phyloP scores from a whole-genome alignment of 2,888 invertebrate species.

The Autographa pulchrina region DNA sequence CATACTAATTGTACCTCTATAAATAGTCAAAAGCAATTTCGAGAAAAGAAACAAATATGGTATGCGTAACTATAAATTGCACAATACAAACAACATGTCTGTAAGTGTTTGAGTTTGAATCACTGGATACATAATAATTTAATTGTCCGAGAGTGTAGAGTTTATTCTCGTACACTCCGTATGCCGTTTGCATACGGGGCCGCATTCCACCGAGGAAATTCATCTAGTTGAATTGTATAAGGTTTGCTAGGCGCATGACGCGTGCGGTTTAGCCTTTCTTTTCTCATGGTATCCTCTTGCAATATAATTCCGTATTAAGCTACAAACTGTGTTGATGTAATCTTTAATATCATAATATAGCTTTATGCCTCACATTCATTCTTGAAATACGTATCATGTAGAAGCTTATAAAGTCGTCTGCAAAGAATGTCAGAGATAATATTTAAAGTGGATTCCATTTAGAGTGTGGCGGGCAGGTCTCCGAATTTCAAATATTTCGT shows the following conservation, averaged over 20 bases:
- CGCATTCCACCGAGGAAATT: conserved; percentile 61
- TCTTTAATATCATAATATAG: conserved; percentile 35
- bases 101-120: conserved; percentile 38
- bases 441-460: conserved; percentile 83
- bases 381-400: conserved; percentile 46
- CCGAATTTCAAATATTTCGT: conserved; percentile 87
- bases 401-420: conserved; percentile 75
- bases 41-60: neutral
- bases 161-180: conserved; percentile 52
- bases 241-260: conserved; percentile 39
- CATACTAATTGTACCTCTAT: neutral
- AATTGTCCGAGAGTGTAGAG: conserved; percentile 47
- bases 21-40: neutral
- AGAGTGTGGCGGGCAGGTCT: conserved; percentile 84
- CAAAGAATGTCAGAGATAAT: conserved; percentile 78
- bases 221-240: conserved; percentile 58
- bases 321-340: conserved; percentile 22
- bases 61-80: conserved; percentile 16
- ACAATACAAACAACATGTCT: conserved; percentile 40
- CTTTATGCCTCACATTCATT: conserved; percentile 36
- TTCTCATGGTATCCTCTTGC: conserved; percentile 38
- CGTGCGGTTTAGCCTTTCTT: conserved; percentile 48
- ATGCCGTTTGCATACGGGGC: conserved; percentile 52
- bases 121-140: conserved; percentile 56
- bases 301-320: conserved; percentile 23